Conservation (phyloP, 2,113 vertebrate species). For the Penelope pileata region DNA sequence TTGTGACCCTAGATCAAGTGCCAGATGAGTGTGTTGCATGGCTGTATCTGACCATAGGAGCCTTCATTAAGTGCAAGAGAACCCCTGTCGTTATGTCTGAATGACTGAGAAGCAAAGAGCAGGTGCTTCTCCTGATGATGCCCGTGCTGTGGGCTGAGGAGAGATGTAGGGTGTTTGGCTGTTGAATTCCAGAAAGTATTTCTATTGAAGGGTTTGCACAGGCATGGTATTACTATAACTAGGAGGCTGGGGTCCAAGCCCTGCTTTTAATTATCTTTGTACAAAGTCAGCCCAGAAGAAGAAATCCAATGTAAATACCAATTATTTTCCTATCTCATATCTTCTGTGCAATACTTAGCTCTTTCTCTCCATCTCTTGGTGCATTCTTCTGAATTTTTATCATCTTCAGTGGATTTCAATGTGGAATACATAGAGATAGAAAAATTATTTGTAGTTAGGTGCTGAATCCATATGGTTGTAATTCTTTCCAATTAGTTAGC, state of each 20-base stretch:
- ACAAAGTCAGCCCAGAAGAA: not conserved
- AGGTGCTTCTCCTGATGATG: not conserved
- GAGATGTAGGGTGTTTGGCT: not conserved
- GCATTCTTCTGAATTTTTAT: not conserved
- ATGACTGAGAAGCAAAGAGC: not conserved
- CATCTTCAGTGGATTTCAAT: not conserved
- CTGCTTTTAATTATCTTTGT: not conserved
- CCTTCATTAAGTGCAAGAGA: not conserved
- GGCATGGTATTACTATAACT: not conserved
- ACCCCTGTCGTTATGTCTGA: not conserved
- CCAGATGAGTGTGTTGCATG: not conserved
- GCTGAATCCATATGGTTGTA: not conserved
- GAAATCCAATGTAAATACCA: not conserved
- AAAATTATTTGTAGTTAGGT: not conserved
- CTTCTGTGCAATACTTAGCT: not conserved
- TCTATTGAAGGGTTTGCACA: not conserved
- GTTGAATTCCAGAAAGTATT: not conserved
- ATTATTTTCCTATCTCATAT: not conserved
- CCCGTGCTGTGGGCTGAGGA: not conserved
- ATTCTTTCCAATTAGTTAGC: not conserved
- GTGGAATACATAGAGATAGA: not conserved
- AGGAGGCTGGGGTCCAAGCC: not conserved
- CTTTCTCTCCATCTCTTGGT: not conserved
- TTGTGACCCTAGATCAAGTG: not conserved
- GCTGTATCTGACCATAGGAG: not conserved